Evolutionary conservation across 2,888 invertebrate species (phyloP), one percentile per base, ranked within the genome.

Genomic region (Nysson spinosus): DNA sequence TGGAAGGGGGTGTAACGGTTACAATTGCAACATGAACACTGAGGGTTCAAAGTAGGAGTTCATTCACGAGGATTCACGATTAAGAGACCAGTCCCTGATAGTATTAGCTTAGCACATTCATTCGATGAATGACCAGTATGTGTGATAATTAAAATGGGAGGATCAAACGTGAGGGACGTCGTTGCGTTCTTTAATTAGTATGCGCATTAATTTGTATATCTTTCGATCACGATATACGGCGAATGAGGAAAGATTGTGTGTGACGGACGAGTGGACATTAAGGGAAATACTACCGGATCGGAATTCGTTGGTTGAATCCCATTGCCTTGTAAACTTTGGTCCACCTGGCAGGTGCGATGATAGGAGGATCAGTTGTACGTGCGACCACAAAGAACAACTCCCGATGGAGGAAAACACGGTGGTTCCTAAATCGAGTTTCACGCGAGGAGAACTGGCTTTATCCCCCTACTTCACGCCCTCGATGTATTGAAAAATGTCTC

Each of bases 11-110:
- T 73, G 66, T 62, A 62, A 60, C 63, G 50, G 47, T 58, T 67
- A 68, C 70, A 70, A 77, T 75, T 69, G 65, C 69, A 54, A 35
- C 55, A 42, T 43, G 57, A 60, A 69, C 52, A 7, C 16, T 16
- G 32, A 44, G 60, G 66, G 61, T 54, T 19, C 39, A 47, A 30
- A 32, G 54, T 61, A 54, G 46, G 22, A 26, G 43, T 44, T 51
- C 47, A 46, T 52, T 51, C 46, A 30, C 24, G 37, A 61, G 73
- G 69, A 73, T 61, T 14, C 61, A 73, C 61, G 54, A 34, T 37
- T 43, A 46, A 40, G 11, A 42, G 50, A 51, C 56, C 51, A 67
- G 57, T 66, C 49, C 58, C 58, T 14, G 9, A 16, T 32, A 22
- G 60, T 54, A 61, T 68, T 68, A 60, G 67, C 14, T 50, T 20